A percentile compares a stretch with the other conserved stretches of the same genome.
These are phyloP conservation scores for Prunella himalayana DNA, from an alignment of 2,113 vertebrate genomes.

Conservation along the genomic window DNA sequence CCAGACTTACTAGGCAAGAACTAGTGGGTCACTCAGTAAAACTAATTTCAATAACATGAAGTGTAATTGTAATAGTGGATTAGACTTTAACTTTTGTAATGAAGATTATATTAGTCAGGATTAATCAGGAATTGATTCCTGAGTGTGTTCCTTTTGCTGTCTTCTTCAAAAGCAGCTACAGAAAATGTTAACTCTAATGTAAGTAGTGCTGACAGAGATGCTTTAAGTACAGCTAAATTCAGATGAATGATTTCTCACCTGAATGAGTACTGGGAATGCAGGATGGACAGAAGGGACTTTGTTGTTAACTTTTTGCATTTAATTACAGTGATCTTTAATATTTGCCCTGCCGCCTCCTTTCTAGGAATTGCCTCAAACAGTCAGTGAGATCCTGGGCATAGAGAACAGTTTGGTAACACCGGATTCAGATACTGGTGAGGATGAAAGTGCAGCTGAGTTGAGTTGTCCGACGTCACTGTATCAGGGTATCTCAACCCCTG, in stretches of 20 bases:
- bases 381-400: constrained; percentile 83
- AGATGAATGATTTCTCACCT: background rate
- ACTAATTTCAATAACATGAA: background rate
- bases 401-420: constrained; percentile 61
- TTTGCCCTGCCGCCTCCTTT: background rate
- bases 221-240: background rate
- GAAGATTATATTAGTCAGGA: background rate
- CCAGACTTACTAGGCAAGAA: background rate
- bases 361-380: constrained; percentile 85
- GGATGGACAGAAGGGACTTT: background rate
- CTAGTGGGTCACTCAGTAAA: background rate
- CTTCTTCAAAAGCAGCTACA: background rate
- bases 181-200: background rate
- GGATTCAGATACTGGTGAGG: constrained; percentile 67
- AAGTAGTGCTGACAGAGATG: background rate
- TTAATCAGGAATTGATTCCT: background rate
- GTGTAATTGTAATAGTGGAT: background rate
- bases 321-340: background rate
- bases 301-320: background rate
- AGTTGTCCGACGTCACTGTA: background rate
- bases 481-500: constrained; percentile 45
- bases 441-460: constrained; percentile 57
- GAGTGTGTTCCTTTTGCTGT: background rate
- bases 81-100: background rate
- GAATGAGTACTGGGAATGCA: background rate